phyloP scores from a whole-genome alignment of 2,888 invertebrate species.

The Acleris laterana region DNA sequence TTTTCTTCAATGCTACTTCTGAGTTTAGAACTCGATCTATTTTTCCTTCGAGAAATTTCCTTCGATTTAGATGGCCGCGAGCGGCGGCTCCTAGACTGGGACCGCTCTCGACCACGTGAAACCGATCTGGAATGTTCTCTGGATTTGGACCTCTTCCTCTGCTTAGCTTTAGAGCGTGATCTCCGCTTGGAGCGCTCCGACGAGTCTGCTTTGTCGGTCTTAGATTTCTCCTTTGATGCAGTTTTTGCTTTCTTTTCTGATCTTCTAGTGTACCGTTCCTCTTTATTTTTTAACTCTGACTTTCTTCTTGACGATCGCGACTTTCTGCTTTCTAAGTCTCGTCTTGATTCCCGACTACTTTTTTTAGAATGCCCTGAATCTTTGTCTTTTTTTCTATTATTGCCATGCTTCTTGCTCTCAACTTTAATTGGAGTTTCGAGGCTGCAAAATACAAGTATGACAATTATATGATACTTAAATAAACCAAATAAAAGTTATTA shows the following conservation, averaged over 20 bases:
- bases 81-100: conserved; percentile 51
- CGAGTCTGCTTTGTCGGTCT: conserved; percentile 54
- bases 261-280: conserved; percentile 60
- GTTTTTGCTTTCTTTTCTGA: conserved; percentile 61
- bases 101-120: conserved; percentile 55
- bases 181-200: conserved; percentile 58
- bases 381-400: conserved; percentile 56
- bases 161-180: conserved; percentile 62
- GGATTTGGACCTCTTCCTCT: conserved; percentile 58
- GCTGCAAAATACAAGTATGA: conserved; percentile 12
- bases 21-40: conserved; percentile 54
- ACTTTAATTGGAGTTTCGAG: conserved; percentile 50
- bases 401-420: conserved; percentile 47
- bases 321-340: conserved; percentile 62
- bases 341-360: conserved; percentile 63
- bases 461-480: conserved; percentile 5
- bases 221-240: conserved; percentile 58
- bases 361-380: conserved; percentile 58
- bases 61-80: conserved; percentile 52
- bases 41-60: conserved; percentile 45
- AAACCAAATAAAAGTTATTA: conserved; percentile 1
- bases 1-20: conserved; percentile 59
- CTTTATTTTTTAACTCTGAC: conserved; percentile 62
- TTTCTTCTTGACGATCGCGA: conserved; percentile 65
- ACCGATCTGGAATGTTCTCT: conserved; percentile 59